Evolutionary conservation across 1,140 invertebrate species (phyloP).

Genomic region (Tachypleus tridentatus): DNA sequence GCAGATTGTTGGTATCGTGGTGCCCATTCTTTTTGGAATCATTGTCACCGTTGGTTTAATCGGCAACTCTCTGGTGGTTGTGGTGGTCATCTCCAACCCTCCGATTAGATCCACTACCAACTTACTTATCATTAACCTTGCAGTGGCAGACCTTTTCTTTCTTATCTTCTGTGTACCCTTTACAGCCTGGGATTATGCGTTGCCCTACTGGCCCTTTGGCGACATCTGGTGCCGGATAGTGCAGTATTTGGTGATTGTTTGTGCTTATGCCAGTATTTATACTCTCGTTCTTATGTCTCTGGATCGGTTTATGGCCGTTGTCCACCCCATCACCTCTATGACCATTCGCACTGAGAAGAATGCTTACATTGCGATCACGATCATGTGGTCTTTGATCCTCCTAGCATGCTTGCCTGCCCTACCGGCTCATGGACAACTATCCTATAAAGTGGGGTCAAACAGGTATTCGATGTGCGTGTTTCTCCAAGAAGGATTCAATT

Average conservation of each 20-base stretch:
- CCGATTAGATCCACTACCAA: conserved; percentile 88
- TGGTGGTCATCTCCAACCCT: conserved; percentile 59
- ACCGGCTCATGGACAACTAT: conserved; percentile 58
- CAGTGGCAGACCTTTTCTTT: conserved; percentile 81
- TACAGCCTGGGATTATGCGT: conserved; percentile 72
- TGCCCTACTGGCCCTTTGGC: conserved; percentile 80
- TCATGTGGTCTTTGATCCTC: conserved; percentile 69
- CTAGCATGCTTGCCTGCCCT: conserved; percentile 59
- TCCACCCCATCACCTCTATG: conserved; percentile 46
- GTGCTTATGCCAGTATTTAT: conserved; percentile 66
- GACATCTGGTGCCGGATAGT: conserved; percentile 79
- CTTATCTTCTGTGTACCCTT: conserved; percentile 91
- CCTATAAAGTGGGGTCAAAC: conserved; percentile 1
- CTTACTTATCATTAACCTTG: conserved; percentile 74
- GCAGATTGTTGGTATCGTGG: conserved; percentile 25
- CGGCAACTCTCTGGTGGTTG: conserved; percentile 67
- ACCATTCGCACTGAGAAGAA: conserved; percentile 72
- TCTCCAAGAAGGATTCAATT: conserved; percentile 18
- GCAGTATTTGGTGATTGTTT: conserved; percentile 68
- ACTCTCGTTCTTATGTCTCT: background rate
- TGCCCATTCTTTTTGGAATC: conserved; percentile 72
- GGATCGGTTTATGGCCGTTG: no score
- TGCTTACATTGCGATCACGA: conserved; percentile 59
- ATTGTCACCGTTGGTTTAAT: conserved; percentile 77
- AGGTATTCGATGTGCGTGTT: conserved; percentile 10